Base-by-base conservation (phyloP, 2,797 vertebrate species). In the Ctenopoma multispine region DNA sequence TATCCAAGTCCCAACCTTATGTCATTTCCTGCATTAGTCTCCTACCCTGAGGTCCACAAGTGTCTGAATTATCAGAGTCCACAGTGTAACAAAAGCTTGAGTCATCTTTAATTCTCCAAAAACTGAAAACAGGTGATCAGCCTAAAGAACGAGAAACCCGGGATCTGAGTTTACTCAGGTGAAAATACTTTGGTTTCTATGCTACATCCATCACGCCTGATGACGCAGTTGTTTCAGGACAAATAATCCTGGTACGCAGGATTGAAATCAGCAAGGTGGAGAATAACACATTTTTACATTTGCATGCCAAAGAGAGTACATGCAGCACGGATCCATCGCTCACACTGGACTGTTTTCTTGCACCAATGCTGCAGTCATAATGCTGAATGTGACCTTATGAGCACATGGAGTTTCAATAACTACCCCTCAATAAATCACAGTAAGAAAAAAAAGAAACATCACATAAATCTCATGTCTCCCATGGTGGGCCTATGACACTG, bases 61-160 rank as follows among this genome's bases (percentile, higher is more conserved):
- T 64, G 40, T 61, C 61, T 4, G 1, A 13, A 44, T 72, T 54
- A 69, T 2, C 5, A 0, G 1, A 31, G 41, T 4, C 11, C 24
- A 14, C 53, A 5, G 10, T 49, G 66, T 23, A n/a, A 65, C 62
- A 23, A 61, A 85, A 66, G 61, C 68, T 46, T 13, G 58, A 55
- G 57, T 75, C 67, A 68, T 61, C 67, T 59, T 53, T 43, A 24
- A 38, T 5, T 27, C 17, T 14, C 36, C 0, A 56, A 34, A 70
- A 20, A 65, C 36, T 36, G 36, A 36, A 36, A 75, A 55, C 80
- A 70, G 75, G 17, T 27, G 17, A 7, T 1, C 3, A 3, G 23
- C 17, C 21, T 7, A 31, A 34, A 21, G 56, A 18, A 27, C 57
- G 43, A 13, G 6, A 0, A 7, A 44, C 4, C 13, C 15, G 17